phyloP scores from a whole-genome alignment of 2,888 invertebrate species.

The Pogonocherus hispidulus region DNA sequence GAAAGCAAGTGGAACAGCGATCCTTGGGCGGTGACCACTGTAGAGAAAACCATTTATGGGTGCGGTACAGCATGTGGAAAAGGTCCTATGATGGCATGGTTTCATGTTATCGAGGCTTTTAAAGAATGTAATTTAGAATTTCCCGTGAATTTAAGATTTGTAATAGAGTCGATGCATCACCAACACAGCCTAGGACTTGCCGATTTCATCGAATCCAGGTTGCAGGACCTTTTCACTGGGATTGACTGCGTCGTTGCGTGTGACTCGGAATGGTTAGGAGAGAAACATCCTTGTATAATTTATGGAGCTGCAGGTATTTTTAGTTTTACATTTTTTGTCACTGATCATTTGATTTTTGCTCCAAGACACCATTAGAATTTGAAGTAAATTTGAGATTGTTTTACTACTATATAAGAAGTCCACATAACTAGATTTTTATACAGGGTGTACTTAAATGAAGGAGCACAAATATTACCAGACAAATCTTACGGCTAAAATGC shows the following conservation, averaged over 20 bases:
- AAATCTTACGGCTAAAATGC: too few relatives aligned
- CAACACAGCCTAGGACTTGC: conserved; percentile 64
- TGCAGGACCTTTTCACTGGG: conserved; percentile 63
- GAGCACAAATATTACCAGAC: too few relatives aligned
- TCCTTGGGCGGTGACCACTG: conserved; percentile 65
- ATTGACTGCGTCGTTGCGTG: conserved; percentile 66
- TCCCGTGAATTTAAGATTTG: conserved; percentile 69
- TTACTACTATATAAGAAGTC: too few relatives aligned
- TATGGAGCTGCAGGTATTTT: conserved; percentile 68
- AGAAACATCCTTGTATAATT: conserved; percentile 67
- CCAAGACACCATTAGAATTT: too few relatives aligned
- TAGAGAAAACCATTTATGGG: conserved; percentile 64
- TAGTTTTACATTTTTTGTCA: too few relatives aligned
- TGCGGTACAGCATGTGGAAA: conserved; percentile 68
- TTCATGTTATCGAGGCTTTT: conserved; percentile 66
- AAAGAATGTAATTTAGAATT: conserved; percentile 60
- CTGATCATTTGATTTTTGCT: too few relatives aligned
- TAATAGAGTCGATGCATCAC: conserved; percentile 68
- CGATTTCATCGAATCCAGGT: conserved; percentile 61
- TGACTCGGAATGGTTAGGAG: conserved; percentile 68
- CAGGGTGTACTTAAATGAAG: too few relatives aligned
- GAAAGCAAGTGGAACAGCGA: conserved; percentile 63
- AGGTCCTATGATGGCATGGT: conserved; percentile 67
- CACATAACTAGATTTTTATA: too few relatives aligned
- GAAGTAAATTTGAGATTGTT: too few relatives aligned